These are phyloP conservation scores for Plectrocnemia conspersa DNA, from an alignment of 1,140 invertebrate genomes.

Conservation along the genomic window DNA sequence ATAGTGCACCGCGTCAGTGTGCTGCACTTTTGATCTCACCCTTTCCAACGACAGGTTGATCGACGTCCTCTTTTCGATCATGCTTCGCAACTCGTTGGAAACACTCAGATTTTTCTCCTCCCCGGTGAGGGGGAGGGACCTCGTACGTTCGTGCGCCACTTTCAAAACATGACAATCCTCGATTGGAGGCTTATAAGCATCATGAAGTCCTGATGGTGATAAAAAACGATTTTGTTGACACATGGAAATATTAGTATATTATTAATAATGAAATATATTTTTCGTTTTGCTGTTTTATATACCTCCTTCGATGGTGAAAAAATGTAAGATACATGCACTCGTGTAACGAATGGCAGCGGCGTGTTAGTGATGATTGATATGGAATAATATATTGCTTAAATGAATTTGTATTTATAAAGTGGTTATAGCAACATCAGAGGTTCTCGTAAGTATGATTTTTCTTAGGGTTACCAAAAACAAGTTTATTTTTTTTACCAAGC, in stretches of 20 bases:
- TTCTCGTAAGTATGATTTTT: no score
- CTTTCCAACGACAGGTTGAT: constrained; percentile 40
- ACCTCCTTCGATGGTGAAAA: no score
- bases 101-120: constrained; percentile 44
- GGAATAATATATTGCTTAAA: no score
- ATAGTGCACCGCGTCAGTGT: constrained; percentile 40
- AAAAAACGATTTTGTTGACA: constrained; percentile 1
- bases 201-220: constrained; percentile 18
- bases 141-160: constrained; percentile 58
- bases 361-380: no score
- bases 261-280: not conserved
- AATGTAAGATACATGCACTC: no score
- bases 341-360: no score
- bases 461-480: no score
- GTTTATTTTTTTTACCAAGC: no score
- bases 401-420: no score
- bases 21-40: constrained; percentile 40
- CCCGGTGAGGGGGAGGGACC: constrained; percentile 59
- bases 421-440: no score
- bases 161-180: constrained; percentile 31
- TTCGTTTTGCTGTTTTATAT: not conserved
- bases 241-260: not conserved
- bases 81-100: constrained; percentile 54
- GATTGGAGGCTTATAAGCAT: constrained; percentile 36
- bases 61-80: constrained; percentile 40